Conservation (phyloP, 2,888 invertebrate genomes). For the Halictus ligatus region DNA sequence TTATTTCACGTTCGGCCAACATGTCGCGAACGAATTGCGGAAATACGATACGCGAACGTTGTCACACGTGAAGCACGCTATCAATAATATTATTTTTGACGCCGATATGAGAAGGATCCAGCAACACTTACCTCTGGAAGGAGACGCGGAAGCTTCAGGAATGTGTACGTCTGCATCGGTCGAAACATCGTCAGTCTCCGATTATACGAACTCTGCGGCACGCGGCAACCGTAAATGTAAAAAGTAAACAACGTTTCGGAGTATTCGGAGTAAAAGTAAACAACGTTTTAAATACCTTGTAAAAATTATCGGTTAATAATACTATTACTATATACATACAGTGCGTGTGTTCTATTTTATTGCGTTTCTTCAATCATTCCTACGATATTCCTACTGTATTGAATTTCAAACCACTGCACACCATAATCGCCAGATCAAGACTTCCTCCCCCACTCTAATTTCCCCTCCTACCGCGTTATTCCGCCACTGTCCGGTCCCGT, state of each 20-base stretch:
- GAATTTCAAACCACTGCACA: no score
- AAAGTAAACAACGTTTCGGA: background rate
- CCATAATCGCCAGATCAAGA: no score
- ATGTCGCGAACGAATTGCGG: slow-evolving; percentile 25
- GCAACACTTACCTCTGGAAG: background rate
- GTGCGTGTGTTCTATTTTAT: no score
- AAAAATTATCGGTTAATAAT: background rate
- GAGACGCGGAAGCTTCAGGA: background rate
- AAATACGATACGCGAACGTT: slow-evolving; percentile 25
- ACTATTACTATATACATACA: no score
- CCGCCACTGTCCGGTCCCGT: no score
- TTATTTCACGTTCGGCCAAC: slow-evolving; percentile 20
- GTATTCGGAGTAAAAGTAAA: no score
- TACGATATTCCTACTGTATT: no score
- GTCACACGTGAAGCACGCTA: slow-evolving; percentile 14
- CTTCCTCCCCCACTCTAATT: no score
- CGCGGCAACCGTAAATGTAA: background rate
- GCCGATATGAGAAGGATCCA: slow-evolving; percentile 14
- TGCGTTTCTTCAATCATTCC: no score
- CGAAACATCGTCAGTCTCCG: background rate
- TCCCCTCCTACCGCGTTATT: no score
- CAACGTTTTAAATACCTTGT: background rate
- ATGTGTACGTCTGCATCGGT: background rate
- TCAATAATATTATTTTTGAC: slow-evolving; percentile 25
- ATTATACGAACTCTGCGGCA: background rate